Percentiles rank a stretch among this genome's conserved stretches.
phyloP scores from a whole-genome alignment of 1,140 invertebrate species.

The Dendroctonus ponderosae region DNA sequence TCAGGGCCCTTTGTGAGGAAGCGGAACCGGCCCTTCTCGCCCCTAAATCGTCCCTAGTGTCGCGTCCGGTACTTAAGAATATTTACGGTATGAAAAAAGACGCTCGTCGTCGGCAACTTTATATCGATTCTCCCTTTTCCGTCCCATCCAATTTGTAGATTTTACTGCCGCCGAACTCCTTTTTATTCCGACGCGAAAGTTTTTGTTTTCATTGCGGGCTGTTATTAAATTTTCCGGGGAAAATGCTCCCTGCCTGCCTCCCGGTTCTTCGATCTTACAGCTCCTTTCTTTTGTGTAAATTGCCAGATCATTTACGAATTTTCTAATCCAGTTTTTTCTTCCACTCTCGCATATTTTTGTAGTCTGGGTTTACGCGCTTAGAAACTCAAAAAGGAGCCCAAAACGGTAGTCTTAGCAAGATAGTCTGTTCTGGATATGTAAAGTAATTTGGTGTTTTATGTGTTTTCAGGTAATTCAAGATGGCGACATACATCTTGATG shows the following conservation, averaged over 20 bases:
- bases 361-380: too few relatives aligned
- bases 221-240: conserved; percentile 24
- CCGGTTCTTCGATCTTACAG: too few relatives aligned
- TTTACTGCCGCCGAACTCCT: conserved; percentile 22
- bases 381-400: too few relatives aligned
- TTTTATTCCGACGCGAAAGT: conserved; percentile 17
- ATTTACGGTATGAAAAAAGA: conserved; percentile 41
- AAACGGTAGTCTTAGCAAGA: too few relatives aligned
- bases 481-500: conserved; percentile 26
- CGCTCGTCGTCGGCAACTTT: conserved; percentile 36
- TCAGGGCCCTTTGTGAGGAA: conserved; percentile 24
- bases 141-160: conserved; percentile 35
- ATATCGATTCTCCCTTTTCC: conserved; percentile 32
- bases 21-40: conserved; percentile 29
- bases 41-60: conserved; percentile 38
- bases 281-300: too few relatives aligned
- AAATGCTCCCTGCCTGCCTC: neutral
- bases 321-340: too few relatives aligned
- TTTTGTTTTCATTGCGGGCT: conserved; percentile 27
- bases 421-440: too few relatives aligned
- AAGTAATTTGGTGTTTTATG: too few relatives aligned
- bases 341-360: too few relatives aligned
- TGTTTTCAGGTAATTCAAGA: conserved; percentile 40
- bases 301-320: too few relatives aligned
- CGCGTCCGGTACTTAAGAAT: conserved; percentile 44